phyloP scores from a whole-genome alignment of 2,113 vertebrate species.

The Choloepus hoffmanni region DNA sequence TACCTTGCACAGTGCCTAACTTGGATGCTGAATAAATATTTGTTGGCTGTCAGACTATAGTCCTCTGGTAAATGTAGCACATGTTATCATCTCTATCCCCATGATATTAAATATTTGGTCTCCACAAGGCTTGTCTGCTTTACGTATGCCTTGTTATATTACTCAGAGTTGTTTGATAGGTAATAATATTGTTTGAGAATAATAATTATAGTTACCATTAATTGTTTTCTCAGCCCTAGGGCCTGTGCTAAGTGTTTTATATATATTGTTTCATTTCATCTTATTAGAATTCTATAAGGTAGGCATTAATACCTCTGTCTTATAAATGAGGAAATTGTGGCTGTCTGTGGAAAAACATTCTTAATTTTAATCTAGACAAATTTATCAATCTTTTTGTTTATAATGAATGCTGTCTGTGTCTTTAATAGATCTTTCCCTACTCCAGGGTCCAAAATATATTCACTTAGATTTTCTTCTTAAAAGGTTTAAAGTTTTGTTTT shows the following conservation, averaged over 20 bases:
- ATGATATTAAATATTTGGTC: constrained; percentile 26
- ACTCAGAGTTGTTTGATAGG: constrained; percentile 34
- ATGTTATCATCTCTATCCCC: neutral
- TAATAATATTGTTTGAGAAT: constrained; percentile 37
- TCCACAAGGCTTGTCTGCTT: neutral
- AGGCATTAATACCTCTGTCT: neutral
- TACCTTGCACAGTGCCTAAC: neutral
- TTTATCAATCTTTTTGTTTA: neutral
- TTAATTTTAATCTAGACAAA: neutral
- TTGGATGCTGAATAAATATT: neutral
- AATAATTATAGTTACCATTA: neutral
- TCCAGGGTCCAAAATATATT: neutral
- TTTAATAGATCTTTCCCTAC: neutral
- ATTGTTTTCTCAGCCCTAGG: neutral
- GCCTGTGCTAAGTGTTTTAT: neutral
- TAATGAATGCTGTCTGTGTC: neutral
- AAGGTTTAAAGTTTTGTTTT: constrained; percentile 19
- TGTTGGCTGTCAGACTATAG: neutral
- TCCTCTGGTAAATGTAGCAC: neutral
- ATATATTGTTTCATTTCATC: constrained; percentile 23
- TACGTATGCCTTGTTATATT: constrained; percentile 25
- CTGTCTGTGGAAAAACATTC: neutral
- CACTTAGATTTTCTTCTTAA: neutral
- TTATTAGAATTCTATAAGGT: neutral
- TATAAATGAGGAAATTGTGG: neutral